phyloP scores from a whole-genome alignment of 2,113 vertebrate species.

The Xerus inauris region DNA sequence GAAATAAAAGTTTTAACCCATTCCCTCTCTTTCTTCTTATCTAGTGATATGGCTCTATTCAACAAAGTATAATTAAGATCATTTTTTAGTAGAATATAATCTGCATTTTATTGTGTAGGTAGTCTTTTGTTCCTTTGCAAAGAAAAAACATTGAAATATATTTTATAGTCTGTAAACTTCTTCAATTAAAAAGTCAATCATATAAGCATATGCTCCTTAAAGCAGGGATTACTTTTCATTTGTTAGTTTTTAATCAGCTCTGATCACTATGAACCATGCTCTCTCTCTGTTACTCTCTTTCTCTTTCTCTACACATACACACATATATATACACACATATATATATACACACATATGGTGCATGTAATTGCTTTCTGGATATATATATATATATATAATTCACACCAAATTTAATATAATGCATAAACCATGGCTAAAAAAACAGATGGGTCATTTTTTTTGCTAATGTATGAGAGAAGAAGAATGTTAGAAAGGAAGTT shows the following conservation, averaged over 20 bases:
- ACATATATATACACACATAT: too few species aligned
- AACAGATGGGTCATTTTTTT: neutral
- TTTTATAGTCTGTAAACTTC: neutral
- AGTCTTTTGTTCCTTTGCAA: neutral
- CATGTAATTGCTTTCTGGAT: too few species aligned
- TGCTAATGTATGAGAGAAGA: neutral
- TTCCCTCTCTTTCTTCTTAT: neutral
- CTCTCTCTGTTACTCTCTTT: neutral
- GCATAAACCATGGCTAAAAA: too few species aligned
- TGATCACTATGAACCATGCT: neutral
- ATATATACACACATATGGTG: too few species aligned
- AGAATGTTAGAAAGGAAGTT: neutral
- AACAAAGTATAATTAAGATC: neutral
- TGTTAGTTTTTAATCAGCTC: neutral
- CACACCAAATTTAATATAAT: too few species aligned
- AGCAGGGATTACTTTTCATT: neutral
- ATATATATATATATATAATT: too few species aligned
- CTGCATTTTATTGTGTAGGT: neutral
- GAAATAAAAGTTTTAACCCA: neutral
- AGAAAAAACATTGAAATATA: neutral
- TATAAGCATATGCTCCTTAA: neutral
- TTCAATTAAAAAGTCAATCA: neutral
- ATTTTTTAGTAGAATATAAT: neutral
- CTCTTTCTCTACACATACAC: too few species aligned
- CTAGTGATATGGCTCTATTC: neutral